phyloP scores from a whole-genome alignment of 2,797 vertebrate species.

The Serranus cabrilla region DNA sequence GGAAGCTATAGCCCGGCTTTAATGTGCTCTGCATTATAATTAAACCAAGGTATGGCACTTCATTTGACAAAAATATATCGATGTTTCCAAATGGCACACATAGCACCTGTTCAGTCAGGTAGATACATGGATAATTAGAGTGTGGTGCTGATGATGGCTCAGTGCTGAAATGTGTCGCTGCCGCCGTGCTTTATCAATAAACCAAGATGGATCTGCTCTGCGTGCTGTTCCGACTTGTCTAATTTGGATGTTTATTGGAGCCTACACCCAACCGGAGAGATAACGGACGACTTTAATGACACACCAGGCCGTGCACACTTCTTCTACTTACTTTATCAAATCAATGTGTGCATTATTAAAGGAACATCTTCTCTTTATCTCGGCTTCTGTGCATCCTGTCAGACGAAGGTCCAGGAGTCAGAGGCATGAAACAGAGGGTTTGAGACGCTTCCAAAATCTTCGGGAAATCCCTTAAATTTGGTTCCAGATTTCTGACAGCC shows the following conservation, averaged over 20 bases:
- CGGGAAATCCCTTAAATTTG: too few relatives aligned
- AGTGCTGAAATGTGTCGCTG: slow-evolving; percentile 48
- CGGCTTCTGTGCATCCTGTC: neutral
- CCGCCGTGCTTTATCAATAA: slow-evolving; percentile 55
- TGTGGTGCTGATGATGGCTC: slow-evolving; percentile 35
- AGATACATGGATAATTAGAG: slow-evolving; percentile 49
- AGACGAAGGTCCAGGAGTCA: neutral
- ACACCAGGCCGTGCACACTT: slow-evolving; percentile 10
- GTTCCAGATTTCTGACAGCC: too few relatives aligned
- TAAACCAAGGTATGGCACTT: neutral
- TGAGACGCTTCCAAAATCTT: neutral
- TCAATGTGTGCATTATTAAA: slow-evolving; percentile 5
- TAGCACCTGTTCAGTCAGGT: slow-evolving; percentile 43
- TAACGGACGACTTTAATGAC: slow-evolving; percentile 27
- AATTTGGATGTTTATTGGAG: slow-evolving; percentile 58
- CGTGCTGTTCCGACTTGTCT: slow-evolving; percentile 27
- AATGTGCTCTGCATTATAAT: slow-evolving; percentile 3
- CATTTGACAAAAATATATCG: slow-evolving; percentile 11
- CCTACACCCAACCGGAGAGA: slow-evolving; percentile 33
- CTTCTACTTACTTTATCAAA: slow-evolving; percentile 14
- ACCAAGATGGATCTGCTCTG: slow-evolving; percentile 52
- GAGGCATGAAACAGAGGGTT: neutral
- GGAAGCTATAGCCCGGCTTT: neutral
- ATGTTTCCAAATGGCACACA: slow-evolving; percentile 41
- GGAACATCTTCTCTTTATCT: neutral